phyloP scores from a whole-genome alignment of 2,888 invertebrate species.

The Prosopocoilus inquinatus region DNA sequence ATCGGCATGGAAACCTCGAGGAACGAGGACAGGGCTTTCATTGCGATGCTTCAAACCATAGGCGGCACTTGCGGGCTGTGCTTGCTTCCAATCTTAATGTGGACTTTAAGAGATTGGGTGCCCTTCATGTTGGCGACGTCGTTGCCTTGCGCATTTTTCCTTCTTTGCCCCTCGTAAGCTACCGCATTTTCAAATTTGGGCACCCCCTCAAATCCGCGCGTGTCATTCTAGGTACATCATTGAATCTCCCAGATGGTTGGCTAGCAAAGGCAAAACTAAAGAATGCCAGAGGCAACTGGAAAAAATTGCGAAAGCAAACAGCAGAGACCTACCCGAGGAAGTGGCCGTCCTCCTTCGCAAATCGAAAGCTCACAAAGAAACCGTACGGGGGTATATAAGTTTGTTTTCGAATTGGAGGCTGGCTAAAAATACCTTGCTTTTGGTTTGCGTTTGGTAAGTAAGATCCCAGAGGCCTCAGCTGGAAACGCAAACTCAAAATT shows the following conservation, averaged over 20 bases:
- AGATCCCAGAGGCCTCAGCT: neutral
- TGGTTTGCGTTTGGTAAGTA: constrained; percentile 57
- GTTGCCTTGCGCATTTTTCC: constrained; percentile 49
- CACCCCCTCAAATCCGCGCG: neutral
- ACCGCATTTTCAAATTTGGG: too few relatives aligned
- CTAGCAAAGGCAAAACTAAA: constrained; percentile 53
- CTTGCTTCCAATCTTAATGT: constrained; percentile 54
- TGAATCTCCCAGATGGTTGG: constrained; percentile 66
- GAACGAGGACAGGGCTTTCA: constrained; percentile 52
- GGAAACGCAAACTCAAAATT: constrained; percentile 8
- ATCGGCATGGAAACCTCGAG: constrained; percentile 57
- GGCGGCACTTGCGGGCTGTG: constrained; percentile 56
- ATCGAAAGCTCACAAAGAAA: constrained; percentile 41
- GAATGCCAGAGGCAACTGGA: constrained; percentile 54
- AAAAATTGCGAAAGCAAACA: constrained; percentile 58
- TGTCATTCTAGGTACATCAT: constrained; percentile 57
- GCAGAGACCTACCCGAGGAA: constrained; percentile 49
- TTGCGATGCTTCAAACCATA: constrained; percentile 53
- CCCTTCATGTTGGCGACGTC: constrained; percentile 53
- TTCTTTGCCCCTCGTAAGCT: too few relatives aligned
- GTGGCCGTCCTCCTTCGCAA: constrained; percentile 14
- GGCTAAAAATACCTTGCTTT: constrained; percentile 56
- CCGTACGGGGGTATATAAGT: constrained; percentile 55
- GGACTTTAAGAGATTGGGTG: constrained; percentile 54
- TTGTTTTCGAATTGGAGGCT: constrained; percentile 59